Conservation (phyloP, 2,888 invertebrate genomes). For the Aphidoletes aphidimyza region DNA sequence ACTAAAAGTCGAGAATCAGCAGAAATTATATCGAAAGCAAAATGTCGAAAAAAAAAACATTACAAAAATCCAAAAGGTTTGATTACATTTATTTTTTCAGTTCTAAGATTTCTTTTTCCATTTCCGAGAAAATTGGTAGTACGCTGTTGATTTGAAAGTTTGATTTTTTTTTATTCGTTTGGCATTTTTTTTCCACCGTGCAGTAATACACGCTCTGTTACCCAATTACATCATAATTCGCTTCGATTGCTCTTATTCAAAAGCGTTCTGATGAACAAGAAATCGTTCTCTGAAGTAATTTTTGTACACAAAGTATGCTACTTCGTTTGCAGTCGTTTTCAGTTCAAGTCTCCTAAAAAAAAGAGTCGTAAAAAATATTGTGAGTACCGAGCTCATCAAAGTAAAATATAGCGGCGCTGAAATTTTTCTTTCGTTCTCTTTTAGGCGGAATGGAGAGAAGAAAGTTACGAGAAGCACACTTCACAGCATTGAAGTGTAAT, state of each 20-base stretch:
- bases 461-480: background rate
- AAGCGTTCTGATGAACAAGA: background rate
- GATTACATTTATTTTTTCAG: background rate
- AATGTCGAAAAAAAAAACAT: too few species aligned
- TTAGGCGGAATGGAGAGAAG: too few species aligned
- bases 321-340: too few species aligned
- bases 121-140: background rate
- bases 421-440: too few species aligned
- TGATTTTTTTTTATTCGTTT: too few species aligned
- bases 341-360: too few species aligned
- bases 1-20: too few species aligned
- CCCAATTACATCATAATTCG: conserved; percentile 6
- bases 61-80: too few species aligned
- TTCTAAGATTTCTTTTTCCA: background rate
- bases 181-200: background rate
- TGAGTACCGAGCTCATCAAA: too few species aligned
- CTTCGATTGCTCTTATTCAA: background rate
- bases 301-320: background rate
- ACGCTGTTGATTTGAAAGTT: background rate
- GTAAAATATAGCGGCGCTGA: background rate
- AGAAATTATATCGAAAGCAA: too few species aligned
- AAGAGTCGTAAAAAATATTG: too few species aligned
- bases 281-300: background rate
- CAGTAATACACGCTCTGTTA: background rate
- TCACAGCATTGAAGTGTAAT: background rate